Evolutionary conservation across 2,113 vertebrate species (phyloP).

Genomic region (Indicator maculatus): DNA sequence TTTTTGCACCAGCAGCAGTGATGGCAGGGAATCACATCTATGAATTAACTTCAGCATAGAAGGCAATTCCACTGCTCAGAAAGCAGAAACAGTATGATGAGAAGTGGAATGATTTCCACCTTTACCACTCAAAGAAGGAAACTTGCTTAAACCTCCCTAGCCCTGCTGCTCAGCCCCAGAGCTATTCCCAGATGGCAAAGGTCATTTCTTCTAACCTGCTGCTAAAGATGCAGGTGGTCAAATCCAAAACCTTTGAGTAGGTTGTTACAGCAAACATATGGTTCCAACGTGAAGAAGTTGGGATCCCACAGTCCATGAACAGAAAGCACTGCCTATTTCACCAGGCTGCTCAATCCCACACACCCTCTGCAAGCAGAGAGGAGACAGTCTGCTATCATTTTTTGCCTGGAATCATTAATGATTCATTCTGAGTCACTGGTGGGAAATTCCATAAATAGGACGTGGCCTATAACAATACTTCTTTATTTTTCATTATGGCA

Average conservation of each 20-base stretch:
- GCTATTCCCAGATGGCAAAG: background rate
- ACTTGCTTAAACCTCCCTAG: background rate
- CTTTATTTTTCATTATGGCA: background rate
- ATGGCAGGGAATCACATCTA: background rate
- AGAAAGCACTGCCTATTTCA: conserved; percentile 13
- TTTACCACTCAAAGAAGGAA: background rate
- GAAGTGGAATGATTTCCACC: background rate
- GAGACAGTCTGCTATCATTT: conserved; percentile 36
- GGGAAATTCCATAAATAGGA: conserved; percentile 63
- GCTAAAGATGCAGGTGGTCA: background rate
- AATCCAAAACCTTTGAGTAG: background rate
- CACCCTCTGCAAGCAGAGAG: conserved; percentile 9
- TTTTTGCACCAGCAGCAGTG: background rate
- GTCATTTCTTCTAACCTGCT: background rate
- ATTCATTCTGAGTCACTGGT: conserved; percentile 66
- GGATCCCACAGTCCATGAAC: background rate
- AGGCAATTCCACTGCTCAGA: background rate
- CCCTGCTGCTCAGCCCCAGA: background rate
- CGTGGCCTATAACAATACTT: conserved; percentile 27
- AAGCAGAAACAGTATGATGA: background rate
- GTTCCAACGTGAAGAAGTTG: background rate
- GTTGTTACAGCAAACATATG: conserved; percentile 21
- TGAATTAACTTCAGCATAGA: background rate
- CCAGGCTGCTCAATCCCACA: conserved; percentile 36
- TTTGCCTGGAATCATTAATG: conserved; percentile 48